phyloP scores from a whole-genome alignment of 2,888 invertebrate genomes.

The Leistus spinibarbis region DNA sequence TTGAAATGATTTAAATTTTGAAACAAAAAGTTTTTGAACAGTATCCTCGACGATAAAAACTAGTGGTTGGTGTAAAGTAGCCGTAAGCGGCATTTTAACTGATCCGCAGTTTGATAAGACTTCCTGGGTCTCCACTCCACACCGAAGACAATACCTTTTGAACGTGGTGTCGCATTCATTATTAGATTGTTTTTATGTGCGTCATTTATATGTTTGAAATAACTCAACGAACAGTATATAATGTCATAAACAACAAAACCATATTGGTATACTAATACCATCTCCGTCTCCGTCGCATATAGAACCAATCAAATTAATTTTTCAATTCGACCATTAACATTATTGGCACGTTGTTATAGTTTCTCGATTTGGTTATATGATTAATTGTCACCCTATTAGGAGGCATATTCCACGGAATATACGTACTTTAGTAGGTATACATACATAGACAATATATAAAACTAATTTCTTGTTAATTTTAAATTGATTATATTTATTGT shows the following conservation, averaged over 20 bases:
- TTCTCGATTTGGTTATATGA: background rate
- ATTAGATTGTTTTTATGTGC: slow-evolving; percentile 1
- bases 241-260: background rate
- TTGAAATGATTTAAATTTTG: no score
- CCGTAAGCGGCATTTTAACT: slow-evolving; percentile 13
- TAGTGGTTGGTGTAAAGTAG: slow-evolving; percentile 9
- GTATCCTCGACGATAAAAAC: background rate
- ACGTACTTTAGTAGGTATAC: no score
- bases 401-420: no score
- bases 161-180: slow-evolving; percentile 28
- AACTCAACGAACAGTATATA: background rate
- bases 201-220: background rate
- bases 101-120: slow-evolving; percentile 23
- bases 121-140: slow-evolving; percentile 24
- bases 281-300: background rate
- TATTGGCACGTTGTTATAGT: background rate
- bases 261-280: no score
- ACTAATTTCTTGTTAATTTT: no score
- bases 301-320: background rate
- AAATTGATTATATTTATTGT: no score
- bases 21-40: background rate
- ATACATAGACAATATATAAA: no score
- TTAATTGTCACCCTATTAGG: background rate
- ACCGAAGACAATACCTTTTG: slow-evolving; percentile 25
- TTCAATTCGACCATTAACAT: background rate